phyloP scores from a whole-genome alignment of 92 coral and sea anemone species.

The Muricea muricata region DNA sequence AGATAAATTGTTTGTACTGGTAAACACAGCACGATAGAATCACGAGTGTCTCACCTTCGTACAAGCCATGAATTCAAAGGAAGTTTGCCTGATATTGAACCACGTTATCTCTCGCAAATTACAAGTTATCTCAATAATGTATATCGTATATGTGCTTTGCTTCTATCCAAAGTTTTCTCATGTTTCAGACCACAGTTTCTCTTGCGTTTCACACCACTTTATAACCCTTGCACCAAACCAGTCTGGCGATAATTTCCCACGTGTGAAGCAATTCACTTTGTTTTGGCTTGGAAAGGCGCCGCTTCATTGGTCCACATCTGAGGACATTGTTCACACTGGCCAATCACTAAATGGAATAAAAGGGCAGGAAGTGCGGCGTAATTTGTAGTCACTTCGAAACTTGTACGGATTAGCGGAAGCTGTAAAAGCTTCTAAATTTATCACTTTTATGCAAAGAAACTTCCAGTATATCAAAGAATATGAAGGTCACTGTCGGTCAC shows the following conservation, averaged over 20 bases:
- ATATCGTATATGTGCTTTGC: background rate
- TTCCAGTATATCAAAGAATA: too few relatives aligned
- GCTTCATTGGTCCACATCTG: slow-evolving; percentile 4
- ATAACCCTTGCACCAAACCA: slow-evolving; percentile 23
- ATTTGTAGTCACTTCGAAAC: background rate
- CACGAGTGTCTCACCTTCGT: slow-evolving; percentile 20
- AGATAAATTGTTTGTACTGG: background rate
- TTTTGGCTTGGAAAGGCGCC: background rate
- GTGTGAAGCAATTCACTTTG: slow-evolving; percentile 21
- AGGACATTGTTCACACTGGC: slow-evolving; percentile 4
- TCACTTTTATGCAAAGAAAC: too few relatives aligned
- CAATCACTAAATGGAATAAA: slow-evolving; percentile 6
- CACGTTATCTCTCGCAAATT: background rate
- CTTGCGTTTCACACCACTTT: slow-evolving; percentile 21
- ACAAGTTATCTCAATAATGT: background rate
- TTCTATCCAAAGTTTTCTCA: slow-evolving; percentile 8
- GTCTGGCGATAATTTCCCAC: slow-evolving; percentile 16
- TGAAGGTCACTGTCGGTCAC: too few relatives aligned
- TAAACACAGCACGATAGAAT: background rate
- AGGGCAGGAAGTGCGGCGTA: background rate
- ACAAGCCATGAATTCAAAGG: slow-evolving; percentile 6
- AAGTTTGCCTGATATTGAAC: background rate
- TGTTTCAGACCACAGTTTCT: background rate
- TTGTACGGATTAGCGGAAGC: too few relatives aligned
- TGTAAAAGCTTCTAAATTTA: too few relatives aligned